phyloP scores from a whole-genome alignment of 2,113 vertebrate species.

The Anguilla rostrata region DNA sequence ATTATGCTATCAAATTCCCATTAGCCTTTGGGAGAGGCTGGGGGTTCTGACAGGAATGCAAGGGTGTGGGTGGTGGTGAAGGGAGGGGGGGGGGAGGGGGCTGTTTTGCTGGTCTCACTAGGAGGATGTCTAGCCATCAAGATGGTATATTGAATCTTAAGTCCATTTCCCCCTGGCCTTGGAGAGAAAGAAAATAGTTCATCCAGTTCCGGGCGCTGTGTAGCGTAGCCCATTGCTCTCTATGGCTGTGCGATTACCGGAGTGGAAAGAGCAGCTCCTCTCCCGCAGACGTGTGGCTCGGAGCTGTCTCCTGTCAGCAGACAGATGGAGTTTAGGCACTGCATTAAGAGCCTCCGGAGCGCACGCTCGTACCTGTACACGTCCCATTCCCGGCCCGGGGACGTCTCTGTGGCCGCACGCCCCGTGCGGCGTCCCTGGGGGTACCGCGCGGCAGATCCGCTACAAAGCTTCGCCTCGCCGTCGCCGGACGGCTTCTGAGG shows the following conservation, averaged over 20 bases:
- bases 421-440: neutral
- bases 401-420: neutral
- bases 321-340: neutral
- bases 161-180: neutral
- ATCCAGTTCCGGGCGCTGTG: neutral
- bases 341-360: neutral
- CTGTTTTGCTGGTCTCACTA: neutral
- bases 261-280: neutral
- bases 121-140: neutral
- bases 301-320: neutral
- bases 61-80: neutral
- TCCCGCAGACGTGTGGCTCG: neutral
- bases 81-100: no score
- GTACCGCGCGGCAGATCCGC: neutral
- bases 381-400: neutral
- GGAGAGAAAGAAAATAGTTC: neutral
- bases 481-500: neutral
- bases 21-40: slow-evolving; percentile 40
- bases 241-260: neutral
- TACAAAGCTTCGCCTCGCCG: neutral
- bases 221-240: neutral
- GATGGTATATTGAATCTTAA: no score
- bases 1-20: slow-evolving; percentile 63
- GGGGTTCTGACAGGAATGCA: neutral
- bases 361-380: neutral